Conservation (phyloP, 92 coral and sea anemone genomes). For the Paragorgia papillata region DNA sequence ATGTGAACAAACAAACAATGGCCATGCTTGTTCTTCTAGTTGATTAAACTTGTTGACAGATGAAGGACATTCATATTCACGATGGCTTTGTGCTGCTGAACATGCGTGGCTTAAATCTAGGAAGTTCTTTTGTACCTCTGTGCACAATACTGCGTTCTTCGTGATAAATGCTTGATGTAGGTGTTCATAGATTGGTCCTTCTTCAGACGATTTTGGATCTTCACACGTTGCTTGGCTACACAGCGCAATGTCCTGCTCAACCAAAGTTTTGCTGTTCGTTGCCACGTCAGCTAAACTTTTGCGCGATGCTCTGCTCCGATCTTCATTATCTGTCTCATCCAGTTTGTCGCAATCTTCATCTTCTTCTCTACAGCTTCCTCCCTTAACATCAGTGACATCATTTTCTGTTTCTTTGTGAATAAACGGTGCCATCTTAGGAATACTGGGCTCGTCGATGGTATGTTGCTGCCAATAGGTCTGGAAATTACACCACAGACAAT, state of each 20-base stretch:
- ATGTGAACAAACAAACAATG: constrained; percentile 80
- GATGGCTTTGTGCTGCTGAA: constrained; percentile 56
- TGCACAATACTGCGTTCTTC: constrained; percentile 91
- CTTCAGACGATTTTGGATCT: neutral
- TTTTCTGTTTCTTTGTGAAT: constrained; percentile 17
- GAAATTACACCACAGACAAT: constrained; percentile 87
- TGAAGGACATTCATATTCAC: constrained; percentile 55
- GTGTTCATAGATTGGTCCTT: constrained; percentile 62
- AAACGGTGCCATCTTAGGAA: constrained; percentile 59
- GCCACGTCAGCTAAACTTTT: neutral
- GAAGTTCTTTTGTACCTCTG: constrained; percentile 90
- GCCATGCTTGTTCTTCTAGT: constrained; percentile 82
- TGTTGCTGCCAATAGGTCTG: constrained; percentile 86
- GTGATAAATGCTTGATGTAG: constrained; percentile 92
- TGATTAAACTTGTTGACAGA: constrained; percentile 69
- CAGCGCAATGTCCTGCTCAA: neutral
- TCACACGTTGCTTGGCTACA: neutral
- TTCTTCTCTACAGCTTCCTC: neutral
- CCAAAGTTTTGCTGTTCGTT: neutral
- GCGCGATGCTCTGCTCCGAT: neutral
- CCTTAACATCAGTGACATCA: neutral
- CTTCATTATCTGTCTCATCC: constrained; percentile 14
- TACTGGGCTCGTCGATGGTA: constrained; percentile 77
- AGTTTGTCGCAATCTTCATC: neutral
- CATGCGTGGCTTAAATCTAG: constrained; percentile 86